These are phyloP conservation scores for Chrysodeixis includens DNA, from an alignment of 2,888 invertebrate species.

Conservation along the genomic window DNA sequence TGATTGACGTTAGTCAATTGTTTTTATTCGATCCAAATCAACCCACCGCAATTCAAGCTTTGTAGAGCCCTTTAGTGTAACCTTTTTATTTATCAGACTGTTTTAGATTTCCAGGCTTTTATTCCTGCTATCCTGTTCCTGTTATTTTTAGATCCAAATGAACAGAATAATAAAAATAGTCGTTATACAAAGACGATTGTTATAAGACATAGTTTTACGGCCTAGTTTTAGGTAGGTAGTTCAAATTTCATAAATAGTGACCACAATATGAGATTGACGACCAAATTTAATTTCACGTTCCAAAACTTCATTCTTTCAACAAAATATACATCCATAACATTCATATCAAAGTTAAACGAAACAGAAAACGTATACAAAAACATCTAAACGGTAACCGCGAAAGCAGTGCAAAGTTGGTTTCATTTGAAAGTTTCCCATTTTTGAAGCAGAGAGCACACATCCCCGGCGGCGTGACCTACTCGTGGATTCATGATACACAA, in stretches of 20 bases:
- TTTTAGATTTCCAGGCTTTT: no score
- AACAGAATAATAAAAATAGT: no score
- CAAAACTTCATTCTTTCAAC: no score
- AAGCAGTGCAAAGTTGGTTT: slow-evolving; percentile 41
- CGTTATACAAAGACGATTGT: no score
- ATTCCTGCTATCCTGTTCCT: no score
- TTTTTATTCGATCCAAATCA: neutral
- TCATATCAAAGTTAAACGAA: slow-evolving; percentile 2
- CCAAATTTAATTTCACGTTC: no score
- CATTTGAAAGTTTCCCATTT: slow-evolving; percentile 56
- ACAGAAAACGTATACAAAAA: slow-evolving; percentile 9
- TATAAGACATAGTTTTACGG: no score
- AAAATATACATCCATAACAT: no score
- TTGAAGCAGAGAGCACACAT: slow-evolving; percentile 45
- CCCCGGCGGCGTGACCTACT: slow-evolving; percentile 56
- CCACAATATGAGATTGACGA: no score
- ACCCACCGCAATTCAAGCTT: neutral
- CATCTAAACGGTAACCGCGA: slow-evolving; percentile 42
- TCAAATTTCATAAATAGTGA: no score
- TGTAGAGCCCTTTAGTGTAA: neutral
- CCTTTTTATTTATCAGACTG: neutral
- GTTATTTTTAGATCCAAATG: no score
- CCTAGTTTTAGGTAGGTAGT: no score
- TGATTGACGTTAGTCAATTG: neutral
- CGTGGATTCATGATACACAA: slow-evolving; percentile 50